Evolutionary conservation across 2,888 invertebrate species (phyloP).

Genomic region (Andrena fulva): DNA sequence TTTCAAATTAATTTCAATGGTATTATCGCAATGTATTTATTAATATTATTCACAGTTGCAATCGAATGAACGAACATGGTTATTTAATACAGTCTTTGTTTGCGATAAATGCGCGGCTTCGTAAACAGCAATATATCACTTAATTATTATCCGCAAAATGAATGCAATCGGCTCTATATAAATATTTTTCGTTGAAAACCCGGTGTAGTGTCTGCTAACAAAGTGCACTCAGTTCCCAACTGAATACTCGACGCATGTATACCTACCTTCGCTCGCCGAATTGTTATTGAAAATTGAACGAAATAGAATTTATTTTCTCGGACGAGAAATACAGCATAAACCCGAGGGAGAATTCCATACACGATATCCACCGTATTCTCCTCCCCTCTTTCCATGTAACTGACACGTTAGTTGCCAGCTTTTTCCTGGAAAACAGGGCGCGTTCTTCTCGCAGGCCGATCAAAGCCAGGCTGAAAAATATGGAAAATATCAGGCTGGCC

Average conservation of each 20-base stretch:
- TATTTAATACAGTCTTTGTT: too few species aligned
- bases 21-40: too few species aligned
- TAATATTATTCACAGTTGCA: too few species aligned
- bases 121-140: too few species aligned
- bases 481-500: not conserved
- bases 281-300: constrained; percentile 8
- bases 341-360: not conserved
- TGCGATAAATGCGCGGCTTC: too few species aligned
- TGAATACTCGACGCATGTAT: not conserved
- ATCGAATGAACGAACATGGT: too few species aligned
- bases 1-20: too few species aligned
- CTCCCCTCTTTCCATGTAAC: not conserved
- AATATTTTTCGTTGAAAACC: not conserved
- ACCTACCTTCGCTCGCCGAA: not conserved
- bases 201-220: not conserved
- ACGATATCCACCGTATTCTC: not conserved
- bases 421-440: not conserved
- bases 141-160: too few species aligned
- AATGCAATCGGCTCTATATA: not conserved
- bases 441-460: not conserved
- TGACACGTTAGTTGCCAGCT: not conserved
- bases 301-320: not conserved
- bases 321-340: constrained; percentile 1
- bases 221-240: not conserved
- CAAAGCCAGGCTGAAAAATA: not conserved